Percentiles rank a stretch among this genome's conserved stretches.
Evolutionary conservation across 2,113 vertebrate genomes (phyloP).

Genomic region (Grus americana): DNA sequence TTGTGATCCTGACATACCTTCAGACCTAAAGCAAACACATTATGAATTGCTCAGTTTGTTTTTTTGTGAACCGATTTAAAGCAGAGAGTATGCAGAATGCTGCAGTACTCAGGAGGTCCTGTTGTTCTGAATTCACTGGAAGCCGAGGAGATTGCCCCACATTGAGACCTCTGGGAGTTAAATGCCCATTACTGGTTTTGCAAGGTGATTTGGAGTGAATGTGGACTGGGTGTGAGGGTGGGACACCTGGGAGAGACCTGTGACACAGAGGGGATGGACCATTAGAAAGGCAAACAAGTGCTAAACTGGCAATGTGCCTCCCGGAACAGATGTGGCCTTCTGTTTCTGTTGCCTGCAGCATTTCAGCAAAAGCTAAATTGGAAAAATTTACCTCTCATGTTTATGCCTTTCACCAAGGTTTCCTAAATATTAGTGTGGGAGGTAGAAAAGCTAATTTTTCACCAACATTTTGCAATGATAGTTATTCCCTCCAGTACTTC

Average conservation of each 20-base stretch:
- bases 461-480: conserved; percentile 20
- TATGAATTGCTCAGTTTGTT: not conserved
- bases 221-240: not conserved
- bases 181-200: not conserved
- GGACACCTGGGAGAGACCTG: not conserved
- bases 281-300: not conserved
- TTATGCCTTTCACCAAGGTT: conserved; percentile 47
- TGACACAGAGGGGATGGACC: fast-evolving
- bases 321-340: not conserved
- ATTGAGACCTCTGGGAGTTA: not conserved
- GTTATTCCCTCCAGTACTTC: conserved; percentile 44
- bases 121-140: not conserved
- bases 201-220: not conserved
- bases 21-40: not conserved
- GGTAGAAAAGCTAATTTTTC: conserved; percentile 51
- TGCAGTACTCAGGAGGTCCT: not conserved
- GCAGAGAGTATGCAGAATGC: not conserved
- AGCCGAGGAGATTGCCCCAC: not conserved
- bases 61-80: not conserved
- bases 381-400: not conserved
- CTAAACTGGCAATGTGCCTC: not conserved
- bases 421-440: conserved; percentile 45
- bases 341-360: not conserved
- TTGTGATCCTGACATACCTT: not conserved
- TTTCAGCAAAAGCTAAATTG: conserved; percentile 10